Base-by-base conservation (phyloP, 2,888 invertebrate species). In the Synergus japonicus region DNA sequence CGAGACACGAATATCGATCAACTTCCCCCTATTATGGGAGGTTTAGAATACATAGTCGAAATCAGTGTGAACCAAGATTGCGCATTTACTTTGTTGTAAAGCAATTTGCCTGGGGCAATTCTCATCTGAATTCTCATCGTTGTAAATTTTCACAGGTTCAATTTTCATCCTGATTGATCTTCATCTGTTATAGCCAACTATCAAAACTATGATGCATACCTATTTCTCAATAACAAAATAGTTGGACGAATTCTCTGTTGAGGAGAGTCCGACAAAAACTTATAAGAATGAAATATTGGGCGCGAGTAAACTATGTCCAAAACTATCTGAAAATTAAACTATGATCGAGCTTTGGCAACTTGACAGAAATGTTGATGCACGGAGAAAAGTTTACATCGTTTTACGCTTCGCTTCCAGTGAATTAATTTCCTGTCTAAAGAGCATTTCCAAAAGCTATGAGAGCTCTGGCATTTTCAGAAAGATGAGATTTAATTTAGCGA, bases 311-410 rank as follows among this genome's bases (percentile, higher is more conserved):
- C 49, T 41, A 37, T 37, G 49, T 73, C n/a, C 73, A 12, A 37
- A 73, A 73, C 73, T 73, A 54, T 54, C 10, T 49, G 13, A 73
- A 73, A 54, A 73, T 49, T 73, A 37, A 54, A 73, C 73, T 73
- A 54, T 54, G 29, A 54, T 73, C 73, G 73, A 73, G 73, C 49
- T 73, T 54, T 73, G 37, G 54, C 73, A 73, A 54, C 73, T 2
- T 54, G 37, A 49, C 54, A 73, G 73, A 73, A 73, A 54, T 73
- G 73, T 73, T 73, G 73, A 73, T 73, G 49, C 37, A 73, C 22
- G 54, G 29, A 54, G 54, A 73, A 73, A 49, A 73, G 49, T 73
- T 73, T 73, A 29, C 73, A 54, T 73, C 49, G 54, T 54, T 49
- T 41, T 73, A 54, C 54, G 54, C 73, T 73, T 37, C 37, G 37